Evolutionary conservation across 1,140 invertebrate species (phyloP), one percentile per base, ranked within the genome.

Genomic region (Camponotus floridanus): DNA sequence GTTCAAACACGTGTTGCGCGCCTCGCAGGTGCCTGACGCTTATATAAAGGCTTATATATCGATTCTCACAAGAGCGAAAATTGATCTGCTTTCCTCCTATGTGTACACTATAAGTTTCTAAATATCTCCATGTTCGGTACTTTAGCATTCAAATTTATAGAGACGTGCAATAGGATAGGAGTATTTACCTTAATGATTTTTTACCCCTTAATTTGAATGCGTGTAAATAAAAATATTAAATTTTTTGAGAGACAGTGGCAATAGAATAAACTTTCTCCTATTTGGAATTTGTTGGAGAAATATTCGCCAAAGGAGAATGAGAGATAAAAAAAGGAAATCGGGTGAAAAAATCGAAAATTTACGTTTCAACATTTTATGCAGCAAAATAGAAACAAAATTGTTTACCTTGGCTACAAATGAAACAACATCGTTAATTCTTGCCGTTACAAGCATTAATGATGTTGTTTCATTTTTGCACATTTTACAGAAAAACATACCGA

Each of bases 1-100:
- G 36, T 62, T 57, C 26, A 48, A 81, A 74, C 79, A 83, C 79
- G 55, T 83, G 79, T 83, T 83, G 79, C 68, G 79, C 68, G 68
- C 18, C n/a, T 83, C n/a, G 21, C 55, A 45, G 26, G 31, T 83
- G 68, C 39, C 31, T 45, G 39, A 7, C n/a, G 51, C 48, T 33
- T n/a, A 55, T 31, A n/a, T 26, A 51, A 8, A 26, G 62, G 48
- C 48, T 51, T 51, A 51, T 9, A 48, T 73, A 73, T 73, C 55
- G 68, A 73, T 61, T 36, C 42, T 21, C n/a, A 26, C 18, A 33
- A 18, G 45, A 26, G 42, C 65, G 67, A 57, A 26, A 26, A 73
- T 74, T 74, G 68, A 83, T 74, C 51, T 26, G 39, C 39, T 74
- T 74, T 74, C 4, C 55, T 83, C 57, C 8, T 21, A 13, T 70